Conservation (phyloP, 2,888 invertebrate genomes). For the Troides oblongomaculatus region DNA sequence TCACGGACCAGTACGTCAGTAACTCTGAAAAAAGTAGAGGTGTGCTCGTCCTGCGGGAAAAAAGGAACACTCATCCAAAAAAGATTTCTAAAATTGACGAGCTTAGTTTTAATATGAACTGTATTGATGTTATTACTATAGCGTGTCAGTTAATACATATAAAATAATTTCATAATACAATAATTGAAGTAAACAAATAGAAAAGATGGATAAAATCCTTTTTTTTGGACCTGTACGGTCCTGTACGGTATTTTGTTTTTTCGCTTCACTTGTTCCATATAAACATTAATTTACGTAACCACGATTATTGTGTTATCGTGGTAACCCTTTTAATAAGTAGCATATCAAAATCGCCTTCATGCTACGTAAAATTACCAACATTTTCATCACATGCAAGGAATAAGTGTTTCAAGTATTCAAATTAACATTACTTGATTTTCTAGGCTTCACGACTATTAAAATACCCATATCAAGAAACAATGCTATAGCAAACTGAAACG, state of each 20-base stretch:
- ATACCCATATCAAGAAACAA: constrained; percentile 7
- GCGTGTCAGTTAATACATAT: too few relatives aligned
- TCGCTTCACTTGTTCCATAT: background rate
- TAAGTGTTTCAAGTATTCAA: constrained; percentile 13
- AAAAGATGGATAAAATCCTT: too few relatives aligned
- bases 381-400: constrained; percentile 10
- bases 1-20: constrained; percentile 75
- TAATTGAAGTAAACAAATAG: too few relatives aligned
- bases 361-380: constrained; percentile 5
- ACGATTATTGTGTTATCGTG: background rate
- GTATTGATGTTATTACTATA: too few relatives aligned
- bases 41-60: constrained; percentile 72
- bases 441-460: constrained; percentile 11
- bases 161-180: too few relatives aligned
- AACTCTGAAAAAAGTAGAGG: constrained; percentile 82
- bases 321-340: constrained; percentile 6
- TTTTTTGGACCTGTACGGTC: too few relatives aligned
- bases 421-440: constrained; percentile 20
- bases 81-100: background rate
- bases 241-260: too few relatives aligned
- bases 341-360: constrained; percentile 7
- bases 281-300: background rate
- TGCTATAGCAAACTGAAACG: background rate
- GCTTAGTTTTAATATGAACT: too few relatives aligned
- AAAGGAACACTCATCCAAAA: background rate